Percentiles rank a stretch among this genome's conserved stretches.
phyloP scores from a whole-genome alignment of 2,113 vertebrate genomes.

The Pomatorhinus ruficollis region DNA sequence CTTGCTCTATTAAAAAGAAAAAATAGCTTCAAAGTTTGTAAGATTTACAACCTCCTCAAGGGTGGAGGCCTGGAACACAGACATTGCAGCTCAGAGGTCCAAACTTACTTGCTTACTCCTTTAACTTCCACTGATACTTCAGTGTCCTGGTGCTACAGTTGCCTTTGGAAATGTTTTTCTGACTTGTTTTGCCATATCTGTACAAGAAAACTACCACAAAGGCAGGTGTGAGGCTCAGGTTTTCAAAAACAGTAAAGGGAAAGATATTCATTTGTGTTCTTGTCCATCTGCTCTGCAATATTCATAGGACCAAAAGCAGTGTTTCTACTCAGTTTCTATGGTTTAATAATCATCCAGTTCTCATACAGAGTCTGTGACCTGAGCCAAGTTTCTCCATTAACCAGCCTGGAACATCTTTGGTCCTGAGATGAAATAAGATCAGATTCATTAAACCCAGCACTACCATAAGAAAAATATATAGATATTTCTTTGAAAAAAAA shows the following conservation, averaged over 20 bases:
- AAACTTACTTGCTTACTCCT: not conserved
- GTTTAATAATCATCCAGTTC: slow-evolving; percentile 30
- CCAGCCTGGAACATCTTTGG: not conserved
- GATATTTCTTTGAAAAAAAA: not conserved
- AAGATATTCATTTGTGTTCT: not conserved
- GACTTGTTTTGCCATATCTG: not conserved
- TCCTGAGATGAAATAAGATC: slow-evolving; percentile 1
- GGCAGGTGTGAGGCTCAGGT: not conserved
- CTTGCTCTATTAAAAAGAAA: not conserved
- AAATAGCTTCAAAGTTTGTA: not conserved
- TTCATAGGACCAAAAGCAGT: not conserved
- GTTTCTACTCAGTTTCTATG: slow-evolving; percentile 3
- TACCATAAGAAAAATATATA: not conserved
- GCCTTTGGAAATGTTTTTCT: not conserved
- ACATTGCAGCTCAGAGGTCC: not conserved
- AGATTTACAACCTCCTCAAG: not conserved
- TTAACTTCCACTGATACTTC: not conserved
- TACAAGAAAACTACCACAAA: not conserved
- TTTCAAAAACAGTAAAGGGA: not conserved
- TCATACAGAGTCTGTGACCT: not conserved
- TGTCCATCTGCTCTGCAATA: not conserved
- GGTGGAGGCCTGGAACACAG: not conserved
- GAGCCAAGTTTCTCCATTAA: not conserved
- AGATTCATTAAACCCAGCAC: not conserved
- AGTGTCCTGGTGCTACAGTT: not conserved